Evolutionary conservation across 2,113 vertebrate genomes (phyloP), one percentile per base, ranked within the genome.

Genomic region (Excalfactoria chinensis): DNA sequence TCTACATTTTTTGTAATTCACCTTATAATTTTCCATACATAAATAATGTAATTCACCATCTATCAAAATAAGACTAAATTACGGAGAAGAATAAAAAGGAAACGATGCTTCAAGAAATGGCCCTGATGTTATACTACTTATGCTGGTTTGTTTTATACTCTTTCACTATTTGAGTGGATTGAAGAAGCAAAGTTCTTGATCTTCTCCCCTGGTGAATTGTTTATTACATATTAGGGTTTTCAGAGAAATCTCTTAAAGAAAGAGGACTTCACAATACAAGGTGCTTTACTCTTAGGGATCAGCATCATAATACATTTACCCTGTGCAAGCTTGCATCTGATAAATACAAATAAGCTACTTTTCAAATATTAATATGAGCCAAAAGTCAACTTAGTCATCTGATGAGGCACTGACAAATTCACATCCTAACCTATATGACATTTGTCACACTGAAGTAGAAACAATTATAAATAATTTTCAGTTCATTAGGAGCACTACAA

Each of bases 391-490:
- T 56, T 74, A 37, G 60, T 63, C 81, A 90, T 89, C 87, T 89
- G 88, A 93, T 71, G 75, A 93, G 79, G 48, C 77, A 43, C 93
- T 32, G 87, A 88, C 68, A 93, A 94, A 84, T 86, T 93, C 93
- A 79, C 86, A 93, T 97, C 95, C 88, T 89, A 93, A 93, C 89
- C 94, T 96, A 97, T 97, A 89, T 98, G 97, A 97, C 98, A 98
- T 97, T 98, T 98, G 97, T 98, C 96, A 98, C 89, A 87, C 95
- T 98, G 93, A 97, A 98, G 97, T 96, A 96, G 97, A 96, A 97
- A 97, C 95, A 97, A 97, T 98, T 98, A 98, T 97, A 97, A 97
- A 97, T 97, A 97, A 98, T 98, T 97, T 98, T 98, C 97, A 96
- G 97, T 98, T 98, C 98, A 95, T 98, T 97, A 98, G 97, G 92